Conservation (phyloP, 2,113 vertebrate genomes). For the Platichthys flesus region DNA sequence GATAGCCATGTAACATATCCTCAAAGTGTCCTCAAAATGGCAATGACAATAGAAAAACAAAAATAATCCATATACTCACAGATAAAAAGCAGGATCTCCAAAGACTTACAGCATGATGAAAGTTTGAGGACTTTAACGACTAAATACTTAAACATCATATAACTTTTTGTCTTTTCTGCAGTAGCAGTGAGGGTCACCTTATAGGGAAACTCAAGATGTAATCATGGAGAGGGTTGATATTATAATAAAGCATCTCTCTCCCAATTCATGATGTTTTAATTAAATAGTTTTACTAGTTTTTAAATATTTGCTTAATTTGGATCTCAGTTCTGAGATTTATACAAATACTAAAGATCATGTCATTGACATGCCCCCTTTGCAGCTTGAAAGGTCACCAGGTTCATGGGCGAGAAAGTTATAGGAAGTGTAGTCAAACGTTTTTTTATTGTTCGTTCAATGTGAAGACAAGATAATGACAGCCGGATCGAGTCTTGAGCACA, state of each 20-base stretch:
- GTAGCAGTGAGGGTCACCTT: background rate
- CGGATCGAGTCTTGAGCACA: too few relatives aligned
- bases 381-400: too few relatives aligned
- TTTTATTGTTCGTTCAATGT: too few relatives aligned
- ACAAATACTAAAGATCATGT: too few relatives aligned
- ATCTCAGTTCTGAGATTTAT: background rate
- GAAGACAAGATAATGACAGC: too few relatives aligned
- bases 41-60: constrained; percentile 1
- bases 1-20: constrained; percentile 54
- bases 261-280: too few relatives aligned
- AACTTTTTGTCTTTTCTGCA: background rate
- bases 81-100: background rate
- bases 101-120: constrained; percentile 16
- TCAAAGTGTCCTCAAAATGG: constrained; percentile 45
- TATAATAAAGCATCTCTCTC: too few relatives aligned
- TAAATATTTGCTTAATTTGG: background rate
- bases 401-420: too few relatives aligned
- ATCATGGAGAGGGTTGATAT: background rate
- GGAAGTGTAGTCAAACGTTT: too few relatives aligned
- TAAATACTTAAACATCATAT: background rate
- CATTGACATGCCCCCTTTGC: too few relatives aligned
- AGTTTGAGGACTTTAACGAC: background rate
- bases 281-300: background rate
- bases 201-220: background rate
- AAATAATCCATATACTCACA: background rate